Evolutionary conservation across 2,113 vertebrate species (phyloP), one percentile per base, ranked within the genome.

Genomic region (Planiliza haematocheilus): DNA sequence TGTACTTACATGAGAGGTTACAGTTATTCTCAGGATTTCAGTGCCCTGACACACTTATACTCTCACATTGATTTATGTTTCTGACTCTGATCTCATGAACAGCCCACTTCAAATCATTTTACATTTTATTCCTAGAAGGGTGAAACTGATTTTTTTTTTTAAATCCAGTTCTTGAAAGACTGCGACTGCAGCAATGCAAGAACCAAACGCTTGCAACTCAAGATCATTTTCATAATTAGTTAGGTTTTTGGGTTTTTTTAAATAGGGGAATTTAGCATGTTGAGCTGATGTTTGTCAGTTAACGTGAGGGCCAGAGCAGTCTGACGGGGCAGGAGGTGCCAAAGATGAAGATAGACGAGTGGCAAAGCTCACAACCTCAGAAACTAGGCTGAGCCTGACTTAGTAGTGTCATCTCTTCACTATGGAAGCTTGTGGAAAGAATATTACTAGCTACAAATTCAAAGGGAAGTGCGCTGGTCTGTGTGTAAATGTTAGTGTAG

Each of bases 1-100:
- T 91, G 89, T 92, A 91, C 88, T 87, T 90, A 88, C 75, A 82
- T 48, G 74, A 81, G 68, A 75, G 56, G 82, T 85, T 81, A 77
- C 76, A 81, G 74, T 84, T 78, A 73, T 39, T 79, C 59, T 72
- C 66, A 81, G 80, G 82, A 86, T 83, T 76, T 82, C 73, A 70
- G 72, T 88, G 83, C 74, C 59, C 70, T 53, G 74, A 81, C 45
- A 79, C 67, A 68, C 60, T 30, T 48, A 52, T 37, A 8, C 51
- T 79, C 74, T 69, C 75, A 66, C 51, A 73, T 56, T 63, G 70
- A 80, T 85, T 85, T 84, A 65, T 80, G 72, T 84, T 77, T 69
- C 60, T 83, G 73, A 59, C 82, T 58, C 4, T 67, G 65, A 76
- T 70, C 37, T 65, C 42, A 36, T 38, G 58, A 43, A 42, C 4